These are phyloP conservation scores for Neodiprion lecontei DNA, from an alignment of 1,140 invertebrate genomes.

Conservation along the genomic window DNA sequence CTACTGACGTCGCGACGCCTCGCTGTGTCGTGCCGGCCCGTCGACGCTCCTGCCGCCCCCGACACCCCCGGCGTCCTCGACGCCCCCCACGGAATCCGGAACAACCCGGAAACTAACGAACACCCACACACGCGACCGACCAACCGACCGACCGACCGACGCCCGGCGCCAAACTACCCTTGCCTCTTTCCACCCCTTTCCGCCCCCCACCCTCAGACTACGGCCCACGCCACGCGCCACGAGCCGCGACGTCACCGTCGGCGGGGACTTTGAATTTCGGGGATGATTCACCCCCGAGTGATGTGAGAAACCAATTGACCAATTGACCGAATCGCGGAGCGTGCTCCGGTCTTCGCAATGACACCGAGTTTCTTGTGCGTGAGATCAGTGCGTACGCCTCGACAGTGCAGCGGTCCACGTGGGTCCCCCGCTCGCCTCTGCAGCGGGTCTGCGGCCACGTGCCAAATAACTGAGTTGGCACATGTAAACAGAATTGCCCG, in stretches of 20 bases:
- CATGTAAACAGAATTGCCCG: constrained; percentile 52
- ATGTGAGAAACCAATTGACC: neutral
- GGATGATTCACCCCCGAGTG: neutral
- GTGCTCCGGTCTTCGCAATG: neutral
- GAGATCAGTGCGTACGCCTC: too few relatives aligned
- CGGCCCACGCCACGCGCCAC: neutral
- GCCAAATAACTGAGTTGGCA: constrained; percentile 57
- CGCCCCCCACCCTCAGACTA: constrained; percentile 6
- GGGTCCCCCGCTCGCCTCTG: neutral
- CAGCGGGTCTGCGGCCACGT: constrained; percentile 35
- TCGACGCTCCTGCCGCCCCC: constrained; percentile 36
- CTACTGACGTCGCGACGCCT: constrained; percentile 59
- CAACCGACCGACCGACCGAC: constrained; percentile 35
- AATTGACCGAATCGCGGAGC: neutral
- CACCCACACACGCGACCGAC: constrained; percentile 30
- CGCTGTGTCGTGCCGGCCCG: constrained; percentile 49
- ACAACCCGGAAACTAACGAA: constrained; percentile 58
- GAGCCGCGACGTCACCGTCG: constrained; percentile 23
- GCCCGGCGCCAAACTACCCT: constrained; percentile 10
- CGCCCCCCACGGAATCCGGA: constrained; percentile 48
- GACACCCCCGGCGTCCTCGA: constrained; percentile 33
- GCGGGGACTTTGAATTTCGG: constrained; percentile 2
- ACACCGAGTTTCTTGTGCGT: neutral
- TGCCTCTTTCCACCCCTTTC: constrained; percentile 2
- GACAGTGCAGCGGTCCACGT: neutral